Evolutionary conservation across 2,888 invertebrate species (phyloP).

Genomic region (Ormyrus pomaceus): DNA sequence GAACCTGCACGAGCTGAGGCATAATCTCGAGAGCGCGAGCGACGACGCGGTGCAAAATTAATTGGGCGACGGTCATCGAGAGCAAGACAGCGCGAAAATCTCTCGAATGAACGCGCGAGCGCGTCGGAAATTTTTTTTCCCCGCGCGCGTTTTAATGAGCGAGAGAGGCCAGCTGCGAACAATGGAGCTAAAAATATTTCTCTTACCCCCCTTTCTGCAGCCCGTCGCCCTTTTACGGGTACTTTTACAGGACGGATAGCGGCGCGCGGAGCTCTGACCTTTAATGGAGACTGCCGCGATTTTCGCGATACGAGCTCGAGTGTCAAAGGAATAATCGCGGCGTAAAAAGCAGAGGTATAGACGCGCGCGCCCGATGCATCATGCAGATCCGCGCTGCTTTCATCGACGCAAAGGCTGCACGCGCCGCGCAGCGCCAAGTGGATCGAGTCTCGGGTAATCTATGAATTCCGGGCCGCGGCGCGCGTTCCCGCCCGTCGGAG

Average conservation of each 20-base stretch:
- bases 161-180: too few species aligned
- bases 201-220: background rate
- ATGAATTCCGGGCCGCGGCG: slow-evolving; percentile 21
- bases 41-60: slow-evolving; percentile 22
- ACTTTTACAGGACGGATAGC: too few species aligned
- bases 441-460: slow-evolving; percentile 6
- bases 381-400: too few species aligned
- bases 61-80: slow-evolving; percentile 35
- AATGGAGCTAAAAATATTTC: background rate
- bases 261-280: too few species aligned
- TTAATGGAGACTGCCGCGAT: too few species aligned
- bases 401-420: too few species aligned
- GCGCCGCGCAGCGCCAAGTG: background rate
- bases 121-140: background rate
- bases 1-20: background rate
- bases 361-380: too few species aligned
- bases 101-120: too few species aligned
- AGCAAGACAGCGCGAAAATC: slow-evolving; percentile 15
- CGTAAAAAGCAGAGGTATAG: too few species aligned
- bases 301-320: too few species aligned
- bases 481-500: background rate
- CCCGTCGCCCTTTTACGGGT: background rate
- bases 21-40: background rate
- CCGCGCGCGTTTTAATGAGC: background rate
- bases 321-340: too few species aligned